Evolutionary conservation across 92 coral and sea anemone species (phyloP).

Genomic region (Heteractis magnifica): DNA sequence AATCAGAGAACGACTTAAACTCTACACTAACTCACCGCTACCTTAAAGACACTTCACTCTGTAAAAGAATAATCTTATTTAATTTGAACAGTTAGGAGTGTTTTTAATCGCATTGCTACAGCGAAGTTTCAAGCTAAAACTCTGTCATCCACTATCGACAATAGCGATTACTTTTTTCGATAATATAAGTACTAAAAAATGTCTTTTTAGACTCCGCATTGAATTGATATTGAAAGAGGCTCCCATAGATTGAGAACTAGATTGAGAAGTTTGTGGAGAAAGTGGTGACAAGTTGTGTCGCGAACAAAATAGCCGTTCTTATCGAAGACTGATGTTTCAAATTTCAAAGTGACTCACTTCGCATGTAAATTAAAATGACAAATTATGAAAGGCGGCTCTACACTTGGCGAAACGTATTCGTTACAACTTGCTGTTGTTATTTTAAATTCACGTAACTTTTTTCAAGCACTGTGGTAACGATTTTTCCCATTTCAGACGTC

Average conservation of each 20-base stretch:
- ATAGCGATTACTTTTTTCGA: background rate
- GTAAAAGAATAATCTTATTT: too few species aligned
- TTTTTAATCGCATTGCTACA: background rate
- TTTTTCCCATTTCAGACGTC: too few species aligned
- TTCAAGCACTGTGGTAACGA: too few species aligned
- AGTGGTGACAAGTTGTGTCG: conserved; percentile 3
- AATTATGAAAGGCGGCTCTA: background rate
- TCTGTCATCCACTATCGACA: background rate
- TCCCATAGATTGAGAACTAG: background rate
- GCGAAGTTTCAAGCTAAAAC: background rate
- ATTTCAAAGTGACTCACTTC: background rate
- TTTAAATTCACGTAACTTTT: too few species aligned
- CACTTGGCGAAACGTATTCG: background rate
- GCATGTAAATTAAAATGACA: background rate
- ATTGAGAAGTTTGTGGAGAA: background rate
- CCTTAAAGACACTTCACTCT: background rate
- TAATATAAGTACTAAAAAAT: background rate
- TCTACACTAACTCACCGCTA: background rate
- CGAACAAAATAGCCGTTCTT: background rate
- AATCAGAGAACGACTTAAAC: background rate
- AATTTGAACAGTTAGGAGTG: background rate
- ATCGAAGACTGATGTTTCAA: conserved; percentile 1
- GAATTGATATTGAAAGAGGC: background rate
- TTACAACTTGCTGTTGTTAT: background rate
- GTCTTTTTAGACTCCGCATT: background rate